Conservation (phyloP, 2,113 vertebrate species). For the Scatophagus argus region DNA sequence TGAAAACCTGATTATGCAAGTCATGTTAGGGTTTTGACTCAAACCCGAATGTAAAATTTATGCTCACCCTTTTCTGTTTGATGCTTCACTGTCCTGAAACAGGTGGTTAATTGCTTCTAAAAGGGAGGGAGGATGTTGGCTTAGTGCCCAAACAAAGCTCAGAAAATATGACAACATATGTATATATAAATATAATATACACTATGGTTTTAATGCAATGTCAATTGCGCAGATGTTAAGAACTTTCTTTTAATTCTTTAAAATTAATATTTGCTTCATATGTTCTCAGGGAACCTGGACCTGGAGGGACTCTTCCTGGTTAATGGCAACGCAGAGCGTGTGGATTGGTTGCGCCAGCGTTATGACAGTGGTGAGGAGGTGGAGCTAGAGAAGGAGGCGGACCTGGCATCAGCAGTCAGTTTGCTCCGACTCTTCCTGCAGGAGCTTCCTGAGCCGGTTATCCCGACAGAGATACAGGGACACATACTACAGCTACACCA, state of each 20-base stretch:
- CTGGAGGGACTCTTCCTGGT: conserved; percentile 97
- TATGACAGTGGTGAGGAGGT: conserved; percentile 96
- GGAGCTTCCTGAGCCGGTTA: conserved; percentile 96
- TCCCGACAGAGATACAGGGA: conserved; percentile 90
- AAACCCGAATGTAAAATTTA: too few relatives aligned
- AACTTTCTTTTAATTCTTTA: neutral
- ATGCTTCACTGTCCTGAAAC: neutral
- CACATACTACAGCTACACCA: conserved; percentile 95
- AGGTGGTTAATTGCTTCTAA: neutral
- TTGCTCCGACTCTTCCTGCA: conserved; percentile 98
- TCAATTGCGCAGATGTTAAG: neutral
- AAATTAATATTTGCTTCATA: neutral
- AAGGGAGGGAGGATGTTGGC: neutral
- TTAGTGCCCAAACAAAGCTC: neutral
- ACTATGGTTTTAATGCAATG: neutral
- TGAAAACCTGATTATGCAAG: too few relatives aligned
- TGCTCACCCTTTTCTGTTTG: too few relatives aligned
- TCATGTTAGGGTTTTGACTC: neutral
- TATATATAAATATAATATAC: neutral
- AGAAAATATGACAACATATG: neutral
- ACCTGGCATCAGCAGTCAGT: conserved; percentile 96
- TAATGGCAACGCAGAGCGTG: conserved; percentile 96
- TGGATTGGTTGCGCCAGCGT: conserved; percentile 96
- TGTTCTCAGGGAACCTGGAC: conserved; percentile 90
- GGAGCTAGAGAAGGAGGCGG: conserved; percentile 96